These are phyloP conservation scores for Acanthochromis polyacanthus DNA, from an alignment of 2,113 vertebrate genomes.

Conservation along the genomic window DNA sequence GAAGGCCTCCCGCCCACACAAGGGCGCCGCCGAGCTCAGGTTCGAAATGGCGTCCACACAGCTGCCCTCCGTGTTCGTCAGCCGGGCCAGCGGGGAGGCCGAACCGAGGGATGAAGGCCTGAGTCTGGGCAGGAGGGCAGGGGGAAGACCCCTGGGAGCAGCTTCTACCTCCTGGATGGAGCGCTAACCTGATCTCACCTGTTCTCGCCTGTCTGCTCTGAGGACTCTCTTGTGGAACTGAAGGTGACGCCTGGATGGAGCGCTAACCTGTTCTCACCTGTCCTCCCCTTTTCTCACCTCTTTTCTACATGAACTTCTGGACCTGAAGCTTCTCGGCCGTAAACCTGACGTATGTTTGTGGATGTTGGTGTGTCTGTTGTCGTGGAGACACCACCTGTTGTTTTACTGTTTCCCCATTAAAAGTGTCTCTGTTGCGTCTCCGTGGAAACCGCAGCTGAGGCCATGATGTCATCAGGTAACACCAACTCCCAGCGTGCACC, in stretches of 20 bases:
- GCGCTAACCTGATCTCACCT: not conserved
- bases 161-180: slow-evolving; percentile 43
- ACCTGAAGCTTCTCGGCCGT: no score
- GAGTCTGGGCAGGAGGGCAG: slow-evolving; percentile 26
- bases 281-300: no score
- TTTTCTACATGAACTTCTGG: no score
- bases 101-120: slow-evolving; percentile 35
- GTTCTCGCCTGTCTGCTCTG: slow-evolving; percentile 27
- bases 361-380: no score
- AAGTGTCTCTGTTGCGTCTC: not conserved
- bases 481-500: no score
- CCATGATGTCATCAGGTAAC: no score
- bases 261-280: no score
- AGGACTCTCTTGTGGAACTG: no score
- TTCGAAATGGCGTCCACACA: slow-evolving; percentile 82
- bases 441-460: not conserved
- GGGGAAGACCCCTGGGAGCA: slow-evolving; percentile 4
- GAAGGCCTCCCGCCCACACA: slow-evolving; percentile 65
- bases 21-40: slow-evolving; percentile 55
- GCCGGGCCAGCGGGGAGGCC: slow-evolving; percentile 84
- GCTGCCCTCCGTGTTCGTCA: slow-evolving; percentile 86
- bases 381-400: not conserved
- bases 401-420: not conserved
- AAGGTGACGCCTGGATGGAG: no score
- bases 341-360: no score